Evolutionary conservation across 2,113 vertebrate species (phyloP).

Genomic region (Orientallactaga bullata): DNA sequence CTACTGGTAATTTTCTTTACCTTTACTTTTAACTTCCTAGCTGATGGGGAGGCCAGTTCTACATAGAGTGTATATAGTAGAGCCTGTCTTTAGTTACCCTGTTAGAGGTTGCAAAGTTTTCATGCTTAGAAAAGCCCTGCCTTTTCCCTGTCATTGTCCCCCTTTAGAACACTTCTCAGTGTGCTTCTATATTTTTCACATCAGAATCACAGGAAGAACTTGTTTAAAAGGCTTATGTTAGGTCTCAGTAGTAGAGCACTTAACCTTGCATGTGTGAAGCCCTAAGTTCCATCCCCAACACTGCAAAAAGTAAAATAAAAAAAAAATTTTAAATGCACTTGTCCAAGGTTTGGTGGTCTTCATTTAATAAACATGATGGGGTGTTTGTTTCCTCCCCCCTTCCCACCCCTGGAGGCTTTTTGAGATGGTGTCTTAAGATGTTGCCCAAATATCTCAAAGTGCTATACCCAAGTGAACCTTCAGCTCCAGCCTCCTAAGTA

Average conservation of each 20-base stretch:
- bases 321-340: not conserved
- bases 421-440: no score
- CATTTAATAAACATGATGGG: not conserved
- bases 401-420: no score
- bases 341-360: not conserved
- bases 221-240: not conserved
- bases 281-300: not conserved
- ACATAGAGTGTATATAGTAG: not conserved
- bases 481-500: no score
- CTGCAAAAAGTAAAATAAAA: not conserved
- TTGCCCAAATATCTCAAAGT: no score
- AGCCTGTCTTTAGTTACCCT: not conserved
- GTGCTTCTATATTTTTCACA: not conserved
- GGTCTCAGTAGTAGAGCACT: not conserved
- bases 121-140: not conserved
- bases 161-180: not conserved
- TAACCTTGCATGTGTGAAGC: not conserved
- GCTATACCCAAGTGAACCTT: no score
- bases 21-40: not conserved
- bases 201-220: not conserved
- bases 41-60: not conserved
- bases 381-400: no score
- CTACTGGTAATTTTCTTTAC: conserved; percentile 14
- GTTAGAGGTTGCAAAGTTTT: not conserved
- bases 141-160: not conserved